These are phyloP conservation scores for zebrafish (Danio rerio) DNA, from an alignment of 2,113 vertebrate genomes.

Conservation along the genomic window GRCz12tu NC_133184.1:3708501-3709000, in stretches of 20 bases:
- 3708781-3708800: neutral
- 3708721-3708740: slow-evolving; percentile 4
- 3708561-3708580: too few species aligned
- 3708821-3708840: neutral
- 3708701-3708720: neutral
- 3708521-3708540: too few species aligned
- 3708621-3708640: too few species aligned
- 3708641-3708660: too few species aligned
- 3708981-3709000: neutral
- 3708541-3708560: too few species aligned
- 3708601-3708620: too few species aligned
- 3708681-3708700: neutral
- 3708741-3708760: neutral
- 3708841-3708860: neutral
- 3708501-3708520: too few species aligned
- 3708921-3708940: neutral
- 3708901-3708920: neutral
- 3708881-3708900: neutral
- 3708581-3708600: too few species aligned
- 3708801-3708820: neutral
- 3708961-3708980: neutral
- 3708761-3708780: neutral
- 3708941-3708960: neutral
- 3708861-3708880: neutral
- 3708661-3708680: neutral